These are phyloP conservation scores for Amphimallon solstitiale DNA, from an alignment of 2,888 invertebrate genomes.

Conservation along the genomic window DNA sequence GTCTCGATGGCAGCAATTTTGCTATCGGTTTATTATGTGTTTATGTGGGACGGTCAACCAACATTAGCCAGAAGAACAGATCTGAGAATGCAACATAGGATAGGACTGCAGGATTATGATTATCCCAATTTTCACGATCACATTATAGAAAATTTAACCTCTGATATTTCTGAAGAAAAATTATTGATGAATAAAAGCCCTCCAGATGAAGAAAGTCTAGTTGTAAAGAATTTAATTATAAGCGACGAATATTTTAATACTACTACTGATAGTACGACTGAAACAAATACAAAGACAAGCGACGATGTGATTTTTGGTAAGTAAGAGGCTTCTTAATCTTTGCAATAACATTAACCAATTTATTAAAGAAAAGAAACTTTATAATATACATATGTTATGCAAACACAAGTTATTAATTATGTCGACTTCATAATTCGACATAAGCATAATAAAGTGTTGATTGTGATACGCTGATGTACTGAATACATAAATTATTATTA, in stretches of 20 bases:
- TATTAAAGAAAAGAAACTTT: too few species aligned
- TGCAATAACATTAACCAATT: too few species aligned
- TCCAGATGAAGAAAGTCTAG: neutral
- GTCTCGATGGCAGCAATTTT: slow-evolving; percentile 87
- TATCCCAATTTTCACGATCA: slow-evolving; percentile 5
- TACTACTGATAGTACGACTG: neutral
- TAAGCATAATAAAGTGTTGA: too few species aligned
- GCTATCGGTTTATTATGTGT: slow-evolving; percentile 82
- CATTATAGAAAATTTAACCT: neutral
- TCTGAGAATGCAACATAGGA: slow-evolving; percentile 33
- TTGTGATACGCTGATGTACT: too few species aligned
- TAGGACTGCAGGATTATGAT: slow-evolving; percentile 19
- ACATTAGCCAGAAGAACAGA: slow-evolving; percentile 54
- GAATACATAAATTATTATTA: too few species aligned
- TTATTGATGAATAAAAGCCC: neutral
- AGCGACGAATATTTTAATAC: neutral
- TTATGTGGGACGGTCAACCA: slow-evolving; percentile 81
- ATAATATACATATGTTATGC: too few species aligned
- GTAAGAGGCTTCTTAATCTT: too few species aligned
- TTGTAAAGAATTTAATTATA: neutral
- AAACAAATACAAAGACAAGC: neutral
- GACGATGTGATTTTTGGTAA: slow-evolving; percentile 7
- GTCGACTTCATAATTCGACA: too few species aligned
- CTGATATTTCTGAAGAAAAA: neutral
- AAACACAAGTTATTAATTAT: too few species aligned